Conservation (phyloP, 1,140 invertebrate species). For the Idris sp. region DNA sequence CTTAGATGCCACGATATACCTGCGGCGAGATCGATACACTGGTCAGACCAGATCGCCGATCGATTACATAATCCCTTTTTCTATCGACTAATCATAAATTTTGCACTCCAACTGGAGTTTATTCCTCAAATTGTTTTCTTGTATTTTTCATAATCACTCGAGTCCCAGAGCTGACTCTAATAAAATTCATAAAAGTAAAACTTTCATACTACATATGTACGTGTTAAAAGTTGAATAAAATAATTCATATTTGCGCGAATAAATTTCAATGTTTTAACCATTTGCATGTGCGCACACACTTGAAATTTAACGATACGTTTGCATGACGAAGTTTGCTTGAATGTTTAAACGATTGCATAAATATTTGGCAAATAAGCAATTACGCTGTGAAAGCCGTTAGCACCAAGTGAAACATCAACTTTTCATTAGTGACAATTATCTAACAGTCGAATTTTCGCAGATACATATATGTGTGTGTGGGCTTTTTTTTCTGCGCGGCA, state of each 20-base stretch:
- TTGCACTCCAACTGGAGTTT: too few species aligned
- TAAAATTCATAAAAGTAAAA: too few species aligned
- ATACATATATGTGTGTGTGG: slow-evolving; percentile 24
- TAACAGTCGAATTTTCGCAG: slow-evolving; percentile 41
- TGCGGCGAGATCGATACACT: slow-evolving; percentile 50
- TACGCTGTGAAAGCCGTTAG: slow-evolving; percentile 11
- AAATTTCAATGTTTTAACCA: too few species aligned
- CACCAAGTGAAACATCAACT: slow-evolving; percentile 37
- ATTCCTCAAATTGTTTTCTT: too few species aligned
- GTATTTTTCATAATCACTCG: too few species aligned
- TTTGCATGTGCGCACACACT: too few species aligned
- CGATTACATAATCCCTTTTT: slow-evolving; percentile 46
- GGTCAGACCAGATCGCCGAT: slow-evolving; percentile 28
- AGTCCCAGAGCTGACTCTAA: too few species aligned
- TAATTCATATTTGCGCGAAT: too few species aligned
- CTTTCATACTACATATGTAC: too few species aligned
- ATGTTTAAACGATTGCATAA: not conserved
- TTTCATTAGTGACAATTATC: slow-evolving; percentile 50
- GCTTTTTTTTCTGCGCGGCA: slow-evolving; percentile 8
- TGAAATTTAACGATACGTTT: too few species aligned
- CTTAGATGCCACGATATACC: slow-evolving; percentile 65
- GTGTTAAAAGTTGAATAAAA: too few species aligned
- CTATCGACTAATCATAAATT: not conserved
- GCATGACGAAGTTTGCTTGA: too few species aligned
- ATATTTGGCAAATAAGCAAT: slow-evolving; percentile 9